Evolutionary conservation across 2,888 invertebrate species (phyloP).

Genomic region (Pollenia amentaria): DNA sequence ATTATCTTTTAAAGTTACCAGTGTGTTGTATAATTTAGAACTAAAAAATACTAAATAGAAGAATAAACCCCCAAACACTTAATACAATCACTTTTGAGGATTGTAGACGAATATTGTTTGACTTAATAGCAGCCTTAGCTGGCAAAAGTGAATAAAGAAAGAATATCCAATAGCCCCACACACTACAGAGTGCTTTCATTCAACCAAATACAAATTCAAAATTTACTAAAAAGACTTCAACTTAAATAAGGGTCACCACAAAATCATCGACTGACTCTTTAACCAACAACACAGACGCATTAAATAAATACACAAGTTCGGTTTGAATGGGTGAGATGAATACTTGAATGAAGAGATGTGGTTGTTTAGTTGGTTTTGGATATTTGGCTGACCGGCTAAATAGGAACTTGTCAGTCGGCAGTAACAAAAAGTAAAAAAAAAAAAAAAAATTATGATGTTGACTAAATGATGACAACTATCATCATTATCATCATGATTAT

Average conservation of each 20-base stretch:
- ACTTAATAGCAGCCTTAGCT: slow-evolving; percentile 10
- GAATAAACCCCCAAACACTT: slow-evolving; percentile 32
- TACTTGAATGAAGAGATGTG: not conserved
- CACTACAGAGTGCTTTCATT: not conserved
- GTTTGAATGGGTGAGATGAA: slow-evolving; percentile 1
- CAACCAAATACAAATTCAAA: not conserved
- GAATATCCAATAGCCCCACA: not conserved
- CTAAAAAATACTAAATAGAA: slow-evolving; percentile 7
- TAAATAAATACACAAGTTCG: slow-evolving; percentile 17
- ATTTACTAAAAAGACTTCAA: slow-evolving; percentile 8
- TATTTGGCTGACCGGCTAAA: not conserved
- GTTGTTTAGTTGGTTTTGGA: not conserved
- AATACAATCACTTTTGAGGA: slow-evolving; percentile 49
- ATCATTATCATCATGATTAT: slow-evolving; percentile 3
- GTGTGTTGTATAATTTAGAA: slow-evolving; percentile 3
- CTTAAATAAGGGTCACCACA: slow-evolving; percentile 56
- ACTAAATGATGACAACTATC: not conserved
- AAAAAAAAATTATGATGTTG: slow-evolving; percentile 9
- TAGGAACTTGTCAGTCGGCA: not conserved
- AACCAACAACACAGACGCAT: slow-evolving; percentile 4
- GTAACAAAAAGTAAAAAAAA: no score
- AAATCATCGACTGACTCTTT: slow-evolving; percentile 21
- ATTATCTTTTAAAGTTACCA: not conserved
- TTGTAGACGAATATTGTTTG: slow-evolving; percentile 36
- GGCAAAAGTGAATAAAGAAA: not conserved